Evolutionary conservation across 1,140 invertebrate species (phyloP).

Genomic region (Condylostylus longicornis): DNA sequence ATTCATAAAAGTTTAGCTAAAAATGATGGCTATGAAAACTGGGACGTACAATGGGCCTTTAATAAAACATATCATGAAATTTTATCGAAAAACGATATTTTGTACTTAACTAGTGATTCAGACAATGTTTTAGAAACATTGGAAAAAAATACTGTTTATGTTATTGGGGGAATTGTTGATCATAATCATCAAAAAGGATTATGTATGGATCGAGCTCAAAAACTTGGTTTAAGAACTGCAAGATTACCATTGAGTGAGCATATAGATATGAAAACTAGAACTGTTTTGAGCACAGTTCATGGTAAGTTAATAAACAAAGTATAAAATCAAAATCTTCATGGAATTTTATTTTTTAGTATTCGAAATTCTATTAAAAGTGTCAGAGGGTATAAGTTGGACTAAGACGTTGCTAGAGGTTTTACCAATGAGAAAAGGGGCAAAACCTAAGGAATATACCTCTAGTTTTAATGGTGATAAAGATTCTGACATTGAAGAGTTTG

Average conservation of each 20-base stretch:
- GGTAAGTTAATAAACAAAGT: conserved; percentile 39
- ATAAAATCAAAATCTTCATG: not conserved
- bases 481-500: too few relatives aligned
- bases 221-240: conserved; percentile 67
- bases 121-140: conserved; percentile 68
- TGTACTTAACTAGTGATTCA: conserved; percentile 92
- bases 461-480: too few relatives aligned
- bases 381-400: conserved; percentile 68
- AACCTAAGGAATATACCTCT: conserved; percentile 23
- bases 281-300: conserved; percentile 92
- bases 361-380: conserved; percentile 69
- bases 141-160: conserved; percentile 65
- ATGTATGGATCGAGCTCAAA: conserved; percentile 63
- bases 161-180: conserved; percentile 95
- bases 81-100: conserved; percentile 45
- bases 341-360: conserved; percentile 57
- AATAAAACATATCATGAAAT: conserved; percentile 13
- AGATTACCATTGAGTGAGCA: conserved; percentile 80
- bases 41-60: conserved; percentile 61
- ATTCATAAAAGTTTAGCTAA: conserved; percentile 52
- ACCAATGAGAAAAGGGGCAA: conserved; percentile 58
- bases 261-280: conserved; percentile 82
- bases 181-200: conserved; percentile 92
- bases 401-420: conserved; percentile 68
- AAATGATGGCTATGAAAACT: conserved; percentile 80